Evolutionary conservation across 2,888 invertebrate species (phyloP), one percentile per base, ranked within the genome.

Genomic region (Drosophila tanythrix): DNA sequence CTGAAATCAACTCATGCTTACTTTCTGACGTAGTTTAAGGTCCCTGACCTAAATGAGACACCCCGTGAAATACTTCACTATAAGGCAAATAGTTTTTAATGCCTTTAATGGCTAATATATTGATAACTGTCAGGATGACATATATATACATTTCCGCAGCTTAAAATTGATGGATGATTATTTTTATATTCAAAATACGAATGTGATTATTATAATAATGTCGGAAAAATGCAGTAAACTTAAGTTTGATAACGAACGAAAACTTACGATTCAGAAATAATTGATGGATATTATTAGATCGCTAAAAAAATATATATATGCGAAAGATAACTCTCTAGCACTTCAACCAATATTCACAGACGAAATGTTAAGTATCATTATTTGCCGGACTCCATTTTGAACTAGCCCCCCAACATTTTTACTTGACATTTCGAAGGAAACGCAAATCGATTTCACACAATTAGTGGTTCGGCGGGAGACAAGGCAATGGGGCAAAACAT

Each of bases 391-490:
- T 43, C 29, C 43, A 25, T 18, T 61, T 71, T 13, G 36, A 50
- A 48, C 21, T 38, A 27, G 11, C 27, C 29, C 40, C 21, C 31
- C 36, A 67, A 51, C 35, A 27, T 38, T 68, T 74, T 57, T 29
- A n/a, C 29, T 29, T 57, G 56, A 40, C 56, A 46, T 52, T 58
- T 68, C 67, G 58, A 76, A 63, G 63, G 60, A 64, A 64, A 50
- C 36, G 36, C 53, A 69, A 67, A 69, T 57, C 78, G 74, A 71
- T 61, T 81, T 81, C 53, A 60, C 63, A 64, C 74, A 81, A 76
- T 77, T 72, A 78, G 29, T 74, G 64, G 43, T 50, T 46, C 43
- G 31, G 29, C 2, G 56, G 15, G 40, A 51, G 55, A 55, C 62
- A 74, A 74, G 60, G 55, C 67, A 62, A 66, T 60, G 31, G 35